Base-by-base conservation (phyloP, 2,888 invertebrate genomes). In the Antitype chi region DNA sequence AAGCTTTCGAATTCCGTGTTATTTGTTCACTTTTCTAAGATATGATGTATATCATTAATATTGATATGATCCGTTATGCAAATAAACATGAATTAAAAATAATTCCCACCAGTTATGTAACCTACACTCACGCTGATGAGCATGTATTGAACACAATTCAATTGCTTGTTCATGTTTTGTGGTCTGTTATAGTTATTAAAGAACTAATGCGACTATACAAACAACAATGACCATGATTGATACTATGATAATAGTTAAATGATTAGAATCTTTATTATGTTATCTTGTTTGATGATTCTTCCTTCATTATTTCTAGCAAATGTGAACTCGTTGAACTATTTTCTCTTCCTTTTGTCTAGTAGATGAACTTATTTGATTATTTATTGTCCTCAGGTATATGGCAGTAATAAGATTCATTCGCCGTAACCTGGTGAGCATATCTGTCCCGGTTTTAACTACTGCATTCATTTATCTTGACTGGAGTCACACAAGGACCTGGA, bases 401-500 rank as follows among this genome's bases (percentile, higher is more conserved):
- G 97, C 97, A 94, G 91, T 97, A 89, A 87, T 89, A 87, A 85
- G 77, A 64, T 93, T 97, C 85, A 91, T 98, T 78, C 97, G 95
- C 87, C 97, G 97, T 91, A 98, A 98, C 96, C 95, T 97, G 85
- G 95, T 97, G 88, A 97, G 98, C 88, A 97, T 98, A 82, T 90
- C 97, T 77, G 97, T 98, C 91, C 98, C 98, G 25, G 95, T 97
- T 55, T 84, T 98, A 84, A 91, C 97, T 75, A 94, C 92, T 49
- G 90, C 94, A 38, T 89, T 97, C 5, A 98, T 99, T 90, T 98
- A 97, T 94, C 97, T 97, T 9, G 99, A 99, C 92, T 98, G 97
- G 96, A 97, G 95, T 74, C 97, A 97, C 88, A 99, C 98, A 0
- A 97, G 97, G 86, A 95, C 97, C 94, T 98, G 98, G 98, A 98